Conservation (phyloP, 2,113 vertebrate genomes). For the Natator depressus region DNA sequence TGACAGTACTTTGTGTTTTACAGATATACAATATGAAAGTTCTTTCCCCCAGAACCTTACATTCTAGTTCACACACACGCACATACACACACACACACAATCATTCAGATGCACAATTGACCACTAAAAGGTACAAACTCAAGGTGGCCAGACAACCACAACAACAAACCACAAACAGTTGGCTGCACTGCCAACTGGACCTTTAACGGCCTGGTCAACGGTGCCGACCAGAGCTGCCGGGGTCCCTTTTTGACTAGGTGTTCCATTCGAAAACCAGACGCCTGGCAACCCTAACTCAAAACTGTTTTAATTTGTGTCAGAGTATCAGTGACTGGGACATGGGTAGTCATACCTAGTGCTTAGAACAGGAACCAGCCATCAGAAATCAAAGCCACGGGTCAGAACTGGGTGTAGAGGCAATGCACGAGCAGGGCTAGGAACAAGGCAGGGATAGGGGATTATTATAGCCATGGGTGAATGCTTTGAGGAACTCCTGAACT, state of each 20-base stretch:
- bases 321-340: not conserved
- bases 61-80: not conserved
- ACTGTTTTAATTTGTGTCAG: not conserved
- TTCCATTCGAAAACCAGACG: too few relatives aligned
- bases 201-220: too few relatives aligned
- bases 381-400: not conserved
- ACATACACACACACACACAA: not conserved
- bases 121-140: not conserved
- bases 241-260: too few relatives aligned
- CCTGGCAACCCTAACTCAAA: not conserved
- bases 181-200: too few relatives aligned
- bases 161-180: too few relatives aligned
- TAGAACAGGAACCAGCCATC: not conserved
- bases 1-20: not conserved
- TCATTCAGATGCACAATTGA: not conserved
- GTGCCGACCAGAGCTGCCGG: too few relatives aligned
- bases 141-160: too few relatives aligned
- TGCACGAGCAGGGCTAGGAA: not conserved
- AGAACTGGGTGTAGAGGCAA: not conserved
- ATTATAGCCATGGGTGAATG: not conserved
- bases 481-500: not conserved
- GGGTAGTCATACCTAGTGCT: not conserved
- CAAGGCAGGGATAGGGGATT: not conserved
- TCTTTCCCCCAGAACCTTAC: not conserved
- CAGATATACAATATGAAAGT: not conserved